These are phyloP conservation scores for Eudemis profundana DNA, from an alignment of 2,888 invertebrate species.

Conservation along the genomic window DNA sequence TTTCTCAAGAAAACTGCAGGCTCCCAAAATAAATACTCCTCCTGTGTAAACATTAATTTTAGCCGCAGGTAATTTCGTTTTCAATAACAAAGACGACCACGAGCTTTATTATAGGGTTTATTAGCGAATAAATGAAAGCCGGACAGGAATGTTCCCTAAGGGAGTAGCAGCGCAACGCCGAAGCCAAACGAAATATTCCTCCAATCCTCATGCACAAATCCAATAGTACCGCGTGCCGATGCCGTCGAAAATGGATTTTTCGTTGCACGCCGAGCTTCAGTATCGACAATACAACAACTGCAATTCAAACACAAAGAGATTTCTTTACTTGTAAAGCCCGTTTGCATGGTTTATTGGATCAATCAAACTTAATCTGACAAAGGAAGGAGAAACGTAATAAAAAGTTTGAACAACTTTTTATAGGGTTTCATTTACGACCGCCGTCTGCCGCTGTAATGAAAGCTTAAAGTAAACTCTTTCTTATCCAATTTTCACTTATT, in stretches of 20 bases:
- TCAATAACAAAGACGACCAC: too few species aligned
- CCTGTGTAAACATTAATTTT: too few species aligned
- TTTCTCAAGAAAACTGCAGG: too few species aligned
- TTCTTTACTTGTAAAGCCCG: slow-evolving; percentile 11
- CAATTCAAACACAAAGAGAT: slow-evolving; percentile 3
- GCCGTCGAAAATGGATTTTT: slow-evolving; percentile 28
- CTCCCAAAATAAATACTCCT: too few species aligned
- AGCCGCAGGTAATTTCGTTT: too few species aligned
- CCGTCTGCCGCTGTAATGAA: slow-evolving; percentile 38
- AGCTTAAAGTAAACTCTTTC: slow-evolving; percentile 37
- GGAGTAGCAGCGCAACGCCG: not conserved
- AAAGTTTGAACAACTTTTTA: slow-evolving; percentile 41
- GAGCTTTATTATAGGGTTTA: not conserved
- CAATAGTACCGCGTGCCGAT: slow-evolving; percentile 27
- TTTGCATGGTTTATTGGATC: slow-evolving; percentile 24
- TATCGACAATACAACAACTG: slow-evolving; percentile 23
- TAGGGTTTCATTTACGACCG: slow-evolving; percentile 44
- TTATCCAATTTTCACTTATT: not conserved
- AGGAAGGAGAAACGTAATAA: slow-evolving; percentile 17
- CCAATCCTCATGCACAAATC: slow-evolving; percentile 34
- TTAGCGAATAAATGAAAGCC: not conserved
- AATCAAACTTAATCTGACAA: slow-evolving; percentile 33
- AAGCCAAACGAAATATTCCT: slow-evolving; percentile 27
- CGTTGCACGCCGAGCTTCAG: slow-evolving; percentile 20
- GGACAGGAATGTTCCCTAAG: not conserved